Evolutionary conservation across 2,888 invertebrate species (phyloP), one percentile per base, ranked within the genome.

Genomic region (Mongoloraphidia duomilia): DNA sequence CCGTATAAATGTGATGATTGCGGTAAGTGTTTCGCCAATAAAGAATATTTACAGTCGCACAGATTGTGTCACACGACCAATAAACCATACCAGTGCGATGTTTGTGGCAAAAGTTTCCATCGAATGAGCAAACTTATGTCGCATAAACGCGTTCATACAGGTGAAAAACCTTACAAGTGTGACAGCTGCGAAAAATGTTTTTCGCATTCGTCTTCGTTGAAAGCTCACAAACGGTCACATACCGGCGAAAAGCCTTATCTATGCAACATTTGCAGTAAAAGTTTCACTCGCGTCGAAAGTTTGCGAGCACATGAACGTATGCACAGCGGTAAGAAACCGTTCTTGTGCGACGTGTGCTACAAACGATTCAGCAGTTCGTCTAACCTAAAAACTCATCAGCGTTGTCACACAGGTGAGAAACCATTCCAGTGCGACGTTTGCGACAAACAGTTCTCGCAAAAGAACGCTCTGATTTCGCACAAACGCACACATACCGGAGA

Each of bases 231-330:
- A 2, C 65, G 71, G 9, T 68, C 68, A 38, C 76, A 76, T 57
- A 68, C 73, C 0, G 76, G 73, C 8, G 74, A 71, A 55, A 65
- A 72, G 40, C 71, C 73, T n/a, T 69, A 73, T 61, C 65, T 57
- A 1, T 76, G 76, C 54, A 61, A 60, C 10, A 61, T 63, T 14
- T 76, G 76, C 60, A 67, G 66, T 8, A 65, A 45, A 45, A 34
- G 45, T 13, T 45, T 45, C 12, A 37, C 17, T 11, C 11, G 33
- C 33, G 37, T 26, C 10, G 10, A 26, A 13, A 14, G 13, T 36
- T 17, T 45, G 14, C 13, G 37, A 13, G n/a, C 45, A 1, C 45
- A 45, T 13, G 14, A 13, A 34, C 35, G 45, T 10, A 37, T 45
- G 13, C 45, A 45, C 13, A 45, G 37, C 11, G 45, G 45, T 11